Conservation (phyloP, 2,113 vertebrate genomes). For the Tachysurus fulvidraco region DNA sequence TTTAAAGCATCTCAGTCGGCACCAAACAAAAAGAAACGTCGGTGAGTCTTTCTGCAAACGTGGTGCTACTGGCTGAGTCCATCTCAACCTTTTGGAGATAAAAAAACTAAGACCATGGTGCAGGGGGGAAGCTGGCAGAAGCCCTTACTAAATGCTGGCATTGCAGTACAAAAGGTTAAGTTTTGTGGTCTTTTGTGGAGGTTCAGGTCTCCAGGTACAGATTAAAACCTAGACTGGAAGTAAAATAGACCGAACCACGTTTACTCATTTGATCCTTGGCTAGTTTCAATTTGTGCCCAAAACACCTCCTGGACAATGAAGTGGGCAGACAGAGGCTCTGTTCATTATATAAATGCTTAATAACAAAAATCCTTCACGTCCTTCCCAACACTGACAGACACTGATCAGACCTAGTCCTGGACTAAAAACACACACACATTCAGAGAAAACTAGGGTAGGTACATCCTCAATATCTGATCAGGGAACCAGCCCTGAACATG, state of each 20-base stretch:
- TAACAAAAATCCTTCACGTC: not conserved
- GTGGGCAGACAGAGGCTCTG: constrained; percentile 21
- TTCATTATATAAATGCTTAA: not conserved
- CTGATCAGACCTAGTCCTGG: constrained; percentile 30
- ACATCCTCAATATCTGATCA: constrained; percentile 12
- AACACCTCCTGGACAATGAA: not conserved
- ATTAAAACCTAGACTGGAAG: constrained; percentile 4
- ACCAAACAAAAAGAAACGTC: not conserved
- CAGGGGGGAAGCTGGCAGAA: constrained; percentile 15
- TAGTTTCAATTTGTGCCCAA: constrained; percentile 19
- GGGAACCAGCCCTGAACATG: constrained; percentile 41
- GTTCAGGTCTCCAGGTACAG: constrained; percentile 12
- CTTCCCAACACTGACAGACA: not conserved
- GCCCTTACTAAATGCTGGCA: constrained; percentile 32
- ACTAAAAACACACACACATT: not conserved
- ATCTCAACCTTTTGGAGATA: not conserved
- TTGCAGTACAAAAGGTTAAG: constrained; percentile 6
- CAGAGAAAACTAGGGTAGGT: not conserved
- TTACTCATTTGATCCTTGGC: constrained; percentile 16
- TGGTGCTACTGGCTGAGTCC: not conserved
- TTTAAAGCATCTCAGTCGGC: constrained; percentile 7
- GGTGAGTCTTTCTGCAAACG: not conserved
- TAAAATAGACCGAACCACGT: not conserved
- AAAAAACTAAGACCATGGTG: not conserved
- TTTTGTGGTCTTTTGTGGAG: not conserved